Evolutionary conservation across 2,113 vertebrate genomes (phyloP), one percentile per base, ranked within the genome.

Genomic region (Pionites leucogaster): DNA sequence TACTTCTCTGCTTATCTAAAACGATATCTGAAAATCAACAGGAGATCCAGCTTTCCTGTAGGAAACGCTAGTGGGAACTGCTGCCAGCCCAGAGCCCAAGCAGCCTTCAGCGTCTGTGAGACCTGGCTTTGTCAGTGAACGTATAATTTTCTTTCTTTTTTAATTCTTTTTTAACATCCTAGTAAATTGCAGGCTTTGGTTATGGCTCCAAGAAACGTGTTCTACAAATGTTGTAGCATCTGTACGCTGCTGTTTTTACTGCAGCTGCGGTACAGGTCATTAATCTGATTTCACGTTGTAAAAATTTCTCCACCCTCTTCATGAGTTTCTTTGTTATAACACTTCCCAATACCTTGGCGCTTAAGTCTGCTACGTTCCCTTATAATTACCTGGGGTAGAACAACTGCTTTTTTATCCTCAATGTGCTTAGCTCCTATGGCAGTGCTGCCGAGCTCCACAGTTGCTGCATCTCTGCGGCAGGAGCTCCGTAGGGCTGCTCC

Each of bases 161-260:
- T 33, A 49, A 47, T 47, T 24, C 41, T 10, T 28, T 93, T 90
- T n/a, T 7, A 49, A 71, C 76, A 72, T 79, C 41, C 60, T 71
- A 87, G 88, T 87, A 96, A 96, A 96, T 95, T 96, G 92, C 64
- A 96, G 93, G 59, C 79, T 87, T 88, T 95, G 44, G 62, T 93
- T 97, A 81, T 57, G 67, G 44, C 87, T 96, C 82, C 74, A 87
- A 96, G 77, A 93, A 97, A 91, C 90, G 82, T 83, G 65, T 93
- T 96, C 60, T 92, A 50, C 90, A 93, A 96, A 97, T 92, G 86
- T 93, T 90, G 64, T 93, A 96, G 79, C 95, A 95, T 92, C 86
- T 92, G 91, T 93, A 77, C 67, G 84, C 53, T 93, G 88, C 91
- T 95, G 94, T 86, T 96, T 96, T 95, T 92, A 87, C 71, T 94